Evolutionary conservation across 2,113 vertebrate genomes (phyloP).

Genomic region (Dicaeum eximium): DNA sequence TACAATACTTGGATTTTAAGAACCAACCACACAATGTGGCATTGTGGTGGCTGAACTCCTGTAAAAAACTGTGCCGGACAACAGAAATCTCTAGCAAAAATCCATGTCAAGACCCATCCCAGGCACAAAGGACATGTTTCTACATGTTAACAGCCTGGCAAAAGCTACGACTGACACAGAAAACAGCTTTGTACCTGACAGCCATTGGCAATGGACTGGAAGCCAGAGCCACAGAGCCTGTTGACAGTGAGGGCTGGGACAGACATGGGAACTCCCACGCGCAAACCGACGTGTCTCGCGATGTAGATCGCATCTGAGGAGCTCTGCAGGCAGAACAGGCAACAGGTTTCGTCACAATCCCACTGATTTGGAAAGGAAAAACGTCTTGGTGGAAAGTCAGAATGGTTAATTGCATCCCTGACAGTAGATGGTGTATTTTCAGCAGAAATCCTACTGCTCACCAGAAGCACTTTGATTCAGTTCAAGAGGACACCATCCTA

Average conservation of each 20-base stretch:
- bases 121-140: not conserved
- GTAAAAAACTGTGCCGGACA: not conserved
- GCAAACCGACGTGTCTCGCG: slow-evolving; percentile 89
- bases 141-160: not conserved
- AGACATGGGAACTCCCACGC: slow-evolving; percentile 82
- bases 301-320: slow-evolving; percentile 84
- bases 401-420: not conserved
- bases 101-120: rapidly evolving
- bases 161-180: not conserved
- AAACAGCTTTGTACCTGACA: slow-evolving; percentile 80
- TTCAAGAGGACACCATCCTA: not conserved
- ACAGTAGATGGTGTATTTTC: rapidly evolving
- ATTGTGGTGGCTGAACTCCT: not conserved
- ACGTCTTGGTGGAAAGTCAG: not conserved
- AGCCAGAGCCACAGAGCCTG: slow-evolving; percentile 95
- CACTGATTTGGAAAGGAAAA: not conserved
- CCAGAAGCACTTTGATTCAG: not conserved
- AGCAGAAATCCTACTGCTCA: not conserved
- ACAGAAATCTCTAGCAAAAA: not conserved
- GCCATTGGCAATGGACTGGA: slow-evolving; percentile 90
- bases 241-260: slow-evolving; percentile 89
- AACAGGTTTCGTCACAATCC: not conserved
- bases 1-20: not conserved
- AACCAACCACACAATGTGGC: not conserved
- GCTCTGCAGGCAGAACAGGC: slow-evolving; percentile 68